Evolutionary conservation across 1,140 invertebrate genomes (phyloP).

Genomic region (Lucilia cuprina): DNA sequence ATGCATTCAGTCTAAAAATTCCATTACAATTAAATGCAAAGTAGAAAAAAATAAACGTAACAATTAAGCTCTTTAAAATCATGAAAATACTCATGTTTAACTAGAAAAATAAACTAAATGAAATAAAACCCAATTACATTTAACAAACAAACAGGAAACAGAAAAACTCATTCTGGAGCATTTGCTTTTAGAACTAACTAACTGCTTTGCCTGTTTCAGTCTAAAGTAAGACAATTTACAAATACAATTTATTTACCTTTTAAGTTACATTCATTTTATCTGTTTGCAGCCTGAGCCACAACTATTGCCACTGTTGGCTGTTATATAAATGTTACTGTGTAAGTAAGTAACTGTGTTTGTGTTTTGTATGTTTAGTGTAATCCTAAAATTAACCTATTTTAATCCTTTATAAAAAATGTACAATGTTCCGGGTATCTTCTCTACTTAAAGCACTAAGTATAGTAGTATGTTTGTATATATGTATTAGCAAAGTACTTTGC

Average conservation of each 20-base stretch:
- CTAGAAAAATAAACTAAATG: background rate
- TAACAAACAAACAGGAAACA: background rate
- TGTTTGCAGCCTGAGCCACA: background rate
- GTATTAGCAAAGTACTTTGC: too few species aligned
- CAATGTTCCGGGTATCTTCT: background rate
- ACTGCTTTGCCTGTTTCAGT: background rate
- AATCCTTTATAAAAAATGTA: conserved; percentile 22
- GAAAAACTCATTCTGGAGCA: too few species aligned
- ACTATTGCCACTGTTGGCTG: background rate
- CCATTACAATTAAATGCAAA: too few species aligned
- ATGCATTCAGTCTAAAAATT: too few species aligned
- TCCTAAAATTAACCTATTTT: conserved; percentile 18
- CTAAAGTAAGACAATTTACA: background rate
- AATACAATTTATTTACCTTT: background rate
- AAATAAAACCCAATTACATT: background rate
- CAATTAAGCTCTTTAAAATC: background rate
- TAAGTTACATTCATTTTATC: background rate
- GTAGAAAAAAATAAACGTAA: background rate
- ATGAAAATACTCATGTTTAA: background rate
- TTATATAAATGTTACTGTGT: background rate
- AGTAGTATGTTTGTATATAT: too few species aligned
- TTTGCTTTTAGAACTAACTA: background rate
- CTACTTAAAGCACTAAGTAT: too few species aligned
- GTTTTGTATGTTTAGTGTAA: background rate
- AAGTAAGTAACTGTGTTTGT: too few species aligned